Conservation (phyloP, 2,113 vertebrate species). For the Coptodon rendalli region DNA sequence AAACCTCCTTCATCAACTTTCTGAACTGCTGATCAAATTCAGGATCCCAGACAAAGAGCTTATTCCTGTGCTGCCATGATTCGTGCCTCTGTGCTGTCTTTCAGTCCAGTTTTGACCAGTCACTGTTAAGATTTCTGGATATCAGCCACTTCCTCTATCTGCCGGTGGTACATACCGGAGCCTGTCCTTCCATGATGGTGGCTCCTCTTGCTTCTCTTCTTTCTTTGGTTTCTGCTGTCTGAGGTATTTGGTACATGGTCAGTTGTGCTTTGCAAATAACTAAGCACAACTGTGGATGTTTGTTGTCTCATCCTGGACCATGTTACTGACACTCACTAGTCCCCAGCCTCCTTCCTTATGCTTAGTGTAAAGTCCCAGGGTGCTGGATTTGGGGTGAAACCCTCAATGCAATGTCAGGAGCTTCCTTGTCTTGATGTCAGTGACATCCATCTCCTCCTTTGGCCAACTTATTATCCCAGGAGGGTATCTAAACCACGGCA, state of each 20-base stretch:
- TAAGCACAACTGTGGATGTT: background rate
- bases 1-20: background rate
- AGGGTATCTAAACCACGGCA: background rate
- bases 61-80: background rate
- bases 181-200: background rate
- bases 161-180: background rate
- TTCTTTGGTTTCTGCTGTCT: background rate
- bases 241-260: background rate
- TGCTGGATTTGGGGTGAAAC: background rate
- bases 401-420: background rate
- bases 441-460: background rate
- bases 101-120: background rate
- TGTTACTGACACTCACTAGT: background rate
- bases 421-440: background rate
- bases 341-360: background rate
- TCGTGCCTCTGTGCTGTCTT: background rate
- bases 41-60: background rate
- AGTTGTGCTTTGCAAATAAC: background rate
- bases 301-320: background rate
- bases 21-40: background rate
- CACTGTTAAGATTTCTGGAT: background rate
- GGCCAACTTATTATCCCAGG: background rate
- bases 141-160: background rate
- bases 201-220: background rate
- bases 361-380: background rate